These are phyloP conservation scores for Sinopyrophorus schimmeli DNA, from an alignment of 2,888 invertebrate species.

Conservation along the genomic window DNA sequence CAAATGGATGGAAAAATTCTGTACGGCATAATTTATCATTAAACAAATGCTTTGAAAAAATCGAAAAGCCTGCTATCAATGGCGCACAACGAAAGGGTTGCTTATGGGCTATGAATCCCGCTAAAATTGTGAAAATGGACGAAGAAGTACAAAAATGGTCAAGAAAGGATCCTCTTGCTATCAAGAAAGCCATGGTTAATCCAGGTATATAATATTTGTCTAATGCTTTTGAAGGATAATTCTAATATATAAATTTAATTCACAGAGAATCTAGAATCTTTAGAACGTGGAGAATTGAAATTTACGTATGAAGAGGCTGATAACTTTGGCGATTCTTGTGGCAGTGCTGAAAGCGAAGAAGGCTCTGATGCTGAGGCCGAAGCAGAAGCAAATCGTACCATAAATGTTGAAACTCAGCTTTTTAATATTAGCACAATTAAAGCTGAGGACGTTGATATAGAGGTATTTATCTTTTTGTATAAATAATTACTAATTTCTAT, in stretches of 20 bases:
- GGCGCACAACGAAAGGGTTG: slow-evolving; percentile 87
- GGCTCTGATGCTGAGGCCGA: slow-evolving; percentile 63
- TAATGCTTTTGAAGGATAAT: not conserved
- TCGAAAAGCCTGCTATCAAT: slow-evolving; percentile 90
- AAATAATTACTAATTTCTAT: too few relatives aligned
- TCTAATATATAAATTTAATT: slow-evolving; percentile 1
- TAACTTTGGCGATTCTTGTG: slow-evolving; percentile 60
- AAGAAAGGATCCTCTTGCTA: slow-evolving; percentile 90
- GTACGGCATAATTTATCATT: slow-evolving; percentile 95
- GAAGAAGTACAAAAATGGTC: slow-evolving; percentile 98
- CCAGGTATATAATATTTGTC: slow-evolving; percentile 67
- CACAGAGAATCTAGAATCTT: slow-evolving; percentile 73
- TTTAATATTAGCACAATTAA: slow-evolving; percentile 64
- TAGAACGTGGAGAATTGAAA: slow-evolving; percentile 89
- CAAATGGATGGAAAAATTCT: slow-evolving; percentile 98
- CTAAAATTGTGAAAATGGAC: slow-evolving; percentile 94
- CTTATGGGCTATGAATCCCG: slow-evolving; percentile 96
- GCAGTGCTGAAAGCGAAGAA: slow-evolving; percentile 70
- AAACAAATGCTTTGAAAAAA: slow-evolving; percentile 98
- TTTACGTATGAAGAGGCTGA: slow-evolving; percentile 60
- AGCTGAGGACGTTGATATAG: slow-evolving; percentile 59
- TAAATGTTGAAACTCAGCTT: too few relatives aligned
- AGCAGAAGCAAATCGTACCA: slow-evolving; percentile 46
- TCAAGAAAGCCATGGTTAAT: slow-evolving; percentile 91
- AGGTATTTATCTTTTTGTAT: too few relatives aligned